Evolutionary conservation across 1,140 invertebrate species (phyloP), one percentile per base, ranked within the genome.

Genomic region (Lysiphlebus fabarum): DNA sequence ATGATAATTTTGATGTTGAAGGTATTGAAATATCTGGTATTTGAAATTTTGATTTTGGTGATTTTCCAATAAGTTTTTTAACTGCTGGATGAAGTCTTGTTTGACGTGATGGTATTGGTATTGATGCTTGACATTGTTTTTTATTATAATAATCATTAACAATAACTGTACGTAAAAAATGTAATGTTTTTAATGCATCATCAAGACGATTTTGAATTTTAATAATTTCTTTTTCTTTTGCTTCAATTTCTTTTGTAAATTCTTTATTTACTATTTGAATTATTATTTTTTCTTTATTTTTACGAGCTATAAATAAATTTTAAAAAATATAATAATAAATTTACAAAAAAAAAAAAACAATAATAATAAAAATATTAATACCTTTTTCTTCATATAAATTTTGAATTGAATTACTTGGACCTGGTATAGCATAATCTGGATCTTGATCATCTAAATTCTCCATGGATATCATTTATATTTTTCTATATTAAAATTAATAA

Each of bases 21-120:
- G 48, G 34, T 1, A 14, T 17, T 34, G 7, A 64, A 59, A 36
- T 65, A 64, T 43, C 53, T 50, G 50, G 59, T 64, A 11, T 61
- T 48, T 42, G 60, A 36, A 7, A 51, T 58, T 56, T 36, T 47
- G 47, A 34, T 12, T 51, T 68, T 1, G 73, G 82, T 68, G 58
- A 77, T 78, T 72, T 86, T 79, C 86, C 86, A 2, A 89, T 74
- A 1, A 89, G 73, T 62, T 86, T 85, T 53, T 87, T 86, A 1
- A 91, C 73, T 0, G 89, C 87, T 1, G 88, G 88, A 78, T 91
- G 90, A 38, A 89, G 81, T n/a, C 84, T 77, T 12, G 79, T 81
- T 68, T 91, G 88, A 14, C 81, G 73, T 0, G 63, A 60, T 17
- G 76, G 70, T 8, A 81, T 72, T 40, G 76, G 74, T 33, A 81